A percentile compares a stretch with the other conserved stretches of the same genome.
Conservation (phyloP, 2,113 vertebrate species). For the Paraplagusia blochii region DNA sequence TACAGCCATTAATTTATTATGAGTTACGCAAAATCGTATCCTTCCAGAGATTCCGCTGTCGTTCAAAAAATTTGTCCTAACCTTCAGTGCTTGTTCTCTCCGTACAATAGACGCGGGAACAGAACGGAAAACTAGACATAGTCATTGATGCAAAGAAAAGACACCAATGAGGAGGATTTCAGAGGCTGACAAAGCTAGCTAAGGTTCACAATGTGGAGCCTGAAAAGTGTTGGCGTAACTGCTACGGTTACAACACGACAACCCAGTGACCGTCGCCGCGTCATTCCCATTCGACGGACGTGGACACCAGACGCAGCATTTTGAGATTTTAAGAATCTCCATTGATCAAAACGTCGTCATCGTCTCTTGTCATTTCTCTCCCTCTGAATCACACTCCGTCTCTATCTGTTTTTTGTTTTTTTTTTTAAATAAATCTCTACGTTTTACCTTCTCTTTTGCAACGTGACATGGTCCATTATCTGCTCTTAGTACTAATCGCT, state of each 20-base stretch:
- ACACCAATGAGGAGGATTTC: conserved; percentile 52
- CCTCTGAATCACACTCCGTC: conserved; percentile 39
- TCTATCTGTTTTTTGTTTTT: conserved; percentile 41
- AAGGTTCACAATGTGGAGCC: conserved; percentile 51
- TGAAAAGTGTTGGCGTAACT: conserved; percentile 56
- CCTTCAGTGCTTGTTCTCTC: too few relatives aligned
- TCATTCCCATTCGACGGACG: conserved; percentile 50
- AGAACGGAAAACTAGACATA: conserved; percentile 26
- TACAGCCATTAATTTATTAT: too few relatives aligned
- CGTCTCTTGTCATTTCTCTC: conserved; percentile 9
- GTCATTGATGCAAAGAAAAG: conserved; percentile 32
- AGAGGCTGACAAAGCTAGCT: conserved; percentile 54
- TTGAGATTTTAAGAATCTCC: conserved; percentile 56
- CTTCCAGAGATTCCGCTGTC: too few relatives aligned
- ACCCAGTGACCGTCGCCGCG: conserved; percentile 47
- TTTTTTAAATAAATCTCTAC: conserved; percentile 43
- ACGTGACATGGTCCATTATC: conserved; percentile 81
- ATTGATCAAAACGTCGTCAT: conserved; percentile 45
- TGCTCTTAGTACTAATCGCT: conserved; percentile 82
- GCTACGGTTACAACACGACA: conserved; percentile 61
- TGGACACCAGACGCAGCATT: conserved; percentile 55
- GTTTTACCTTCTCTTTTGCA: conserved; percentile 66
- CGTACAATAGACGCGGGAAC: too few relatives aligned
- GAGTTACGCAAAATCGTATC: too few relatives aligned
- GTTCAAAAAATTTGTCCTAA: too few relatives aligned